A percentile compares a stretch with the other conserved stretches of the same genome.
Evolutionary conservation across 2,797 vertebrate genomes (phyloP).

Genomic region (Pyrocephalus nanus): DNA sequence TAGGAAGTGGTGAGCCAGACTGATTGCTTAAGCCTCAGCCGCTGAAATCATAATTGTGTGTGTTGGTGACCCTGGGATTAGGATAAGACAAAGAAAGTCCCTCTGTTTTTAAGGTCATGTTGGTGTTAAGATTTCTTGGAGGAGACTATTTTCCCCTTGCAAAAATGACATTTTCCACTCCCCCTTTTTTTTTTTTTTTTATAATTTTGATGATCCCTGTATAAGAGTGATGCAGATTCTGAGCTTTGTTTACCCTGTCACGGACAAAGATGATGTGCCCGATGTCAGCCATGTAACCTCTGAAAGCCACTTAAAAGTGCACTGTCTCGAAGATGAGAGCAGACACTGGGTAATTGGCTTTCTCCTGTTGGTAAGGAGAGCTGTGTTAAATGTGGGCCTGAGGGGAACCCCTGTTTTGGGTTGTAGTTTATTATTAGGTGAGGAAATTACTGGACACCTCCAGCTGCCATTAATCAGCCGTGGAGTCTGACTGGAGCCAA

Average conservation of each 20-base stretch:
- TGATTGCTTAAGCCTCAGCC: conserved; percentile 55
- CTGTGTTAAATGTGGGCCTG: conserved; percentile 66
- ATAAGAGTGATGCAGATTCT: background rate
- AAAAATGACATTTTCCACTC: background rate
- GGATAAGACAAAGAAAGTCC: conserved; percentile 9
- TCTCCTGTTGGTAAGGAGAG: conserved; percentile 47
- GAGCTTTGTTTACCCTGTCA: background rate
- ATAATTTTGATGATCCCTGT: background rate
- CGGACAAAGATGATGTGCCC: background rate
- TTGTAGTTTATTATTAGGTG: conserved; percentile 84
- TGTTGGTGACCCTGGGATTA: conserved; percentile 26
- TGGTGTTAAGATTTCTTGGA: background rate
- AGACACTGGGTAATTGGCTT: conserved; percentile 59
- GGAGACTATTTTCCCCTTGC: background rate
- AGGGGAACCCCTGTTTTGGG: conserved; percentile 66
- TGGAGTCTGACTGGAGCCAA: conserved; percentile 89
- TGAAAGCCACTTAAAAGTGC: background rate
- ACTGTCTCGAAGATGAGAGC: background rate
- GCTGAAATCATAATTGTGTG: conserved; percentile 40
- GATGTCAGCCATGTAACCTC: background rate
- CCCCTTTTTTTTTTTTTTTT: accelerated
- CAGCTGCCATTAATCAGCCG: conserved; percentile 90
- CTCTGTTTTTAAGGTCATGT: background rate
- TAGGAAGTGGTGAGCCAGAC: conserved; percentile 63
- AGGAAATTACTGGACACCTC: conserved; percentile 89